Base-by-base conservation (phyloP, 2,888 invertebrate genomes). In the Synanthedon formicaeformis region DNA sequence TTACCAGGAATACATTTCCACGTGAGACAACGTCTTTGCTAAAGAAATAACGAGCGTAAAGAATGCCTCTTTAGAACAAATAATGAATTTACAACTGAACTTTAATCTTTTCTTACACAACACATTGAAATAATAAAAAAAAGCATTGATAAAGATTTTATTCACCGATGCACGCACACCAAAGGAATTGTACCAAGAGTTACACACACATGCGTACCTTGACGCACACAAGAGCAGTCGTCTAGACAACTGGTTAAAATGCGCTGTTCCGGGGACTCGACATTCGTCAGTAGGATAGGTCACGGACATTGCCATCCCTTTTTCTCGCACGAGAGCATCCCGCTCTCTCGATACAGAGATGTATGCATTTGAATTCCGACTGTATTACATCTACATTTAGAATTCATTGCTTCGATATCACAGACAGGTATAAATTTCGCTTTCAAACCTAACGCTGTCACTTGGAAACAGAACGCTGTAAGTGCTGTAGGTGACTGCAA, bases 281-380 rank as follows among this genome's bases (percentile, higher is more conserved):
- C 83, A 83, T 84, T 86, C 84, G 81, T 81, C 78, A 84, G 86
- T 87, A 85, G 87, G 87, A 86, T 87, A 87, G 87, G 87, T 87
- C 87, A 85, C 86, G 86, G 86, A 85, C 83, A 73, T 66, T 54
- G 62, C 65, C 58, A 56, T 82, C 83, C 64, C 73, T 58, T 65
- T 83, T 77, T 61, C 52, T 58, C 75, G 16, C 56, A 61, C 40
- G 34, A 55, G 56, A 52, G 58, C 64, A 61, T 79, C 73, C 62
- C 65, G 61, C 57, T 71, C 66, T 51, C 58, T 61, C 62, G 56
- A 56, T 61, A 64, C 63, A 59, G 58, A 52, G 56, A 53, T 49
- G 48, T 48, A 51, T 48, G 18, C 57, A 55, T 41, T 48, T 59
- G 55, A 81, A 66, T 60, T 58, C 62, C 62, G 58, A 66, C 70